Base-by-base conservation (phyloP, 1,140 invertebrate species). In the Zaprionus tsacasi region DNA sequence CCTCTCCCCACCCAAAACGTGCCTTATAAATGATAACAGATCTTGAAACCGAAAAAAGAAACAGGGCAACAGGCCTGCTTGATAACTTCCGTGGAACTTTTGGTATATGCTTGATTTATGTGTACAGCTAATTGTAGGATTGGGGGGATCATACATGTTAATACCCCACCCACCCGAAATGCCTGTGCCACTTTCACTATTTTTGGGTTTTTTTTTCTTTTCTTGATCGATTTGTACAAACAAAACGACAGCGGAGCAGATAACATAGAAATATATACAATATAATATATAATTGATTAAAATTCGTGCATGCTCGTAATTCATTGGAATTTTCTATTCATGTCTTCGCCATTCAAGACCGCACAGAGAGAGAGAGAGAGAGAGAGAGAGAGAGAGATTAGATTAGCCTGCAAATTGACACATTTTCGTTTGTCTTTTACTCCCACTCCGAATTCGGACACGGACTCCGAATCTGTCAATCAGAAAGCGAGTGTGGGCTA, bases 401-500 rank as follows among this genome's bases (percentile, higher is more conserved):
- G 83, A 87, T 87, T 87, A 80, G 80, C 40, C 40, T 88, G 83
- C 73, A 88, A 88, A 87, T 88, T 87, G 83, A 87, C 83, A 87
- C 80, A 88, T 87, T 82, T 87, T 70, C 65, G 70, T 61, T 71
- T 59, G 59, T 79, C 74, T 79, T 57, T 61, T 21, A 21, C 21
- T 15, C 27, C 27, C 27, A n/a, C 13, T 33, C 5, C 7, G 21
- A 21, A 21, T 21, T 59, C 17, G 35, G 35, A 50, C n/a, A 57
- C 56, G 50, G 64, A 3, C 65, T 21, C 21, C 21, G 21, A 21
- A 21, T 21, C 69, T 63, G 69, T 61, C 68, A 76, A 48, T 60
- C 69, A 65, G 35, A 35, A 3, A 12, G 4, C 21, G 40, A 15
- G 40, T n/a, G 40, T 45, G 40, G 17, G 50, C 54, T 56, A 25